Conservation (phyloP, 2,113 vertebrate genomes). For the Campylomormyrus tamandua region DNA sequence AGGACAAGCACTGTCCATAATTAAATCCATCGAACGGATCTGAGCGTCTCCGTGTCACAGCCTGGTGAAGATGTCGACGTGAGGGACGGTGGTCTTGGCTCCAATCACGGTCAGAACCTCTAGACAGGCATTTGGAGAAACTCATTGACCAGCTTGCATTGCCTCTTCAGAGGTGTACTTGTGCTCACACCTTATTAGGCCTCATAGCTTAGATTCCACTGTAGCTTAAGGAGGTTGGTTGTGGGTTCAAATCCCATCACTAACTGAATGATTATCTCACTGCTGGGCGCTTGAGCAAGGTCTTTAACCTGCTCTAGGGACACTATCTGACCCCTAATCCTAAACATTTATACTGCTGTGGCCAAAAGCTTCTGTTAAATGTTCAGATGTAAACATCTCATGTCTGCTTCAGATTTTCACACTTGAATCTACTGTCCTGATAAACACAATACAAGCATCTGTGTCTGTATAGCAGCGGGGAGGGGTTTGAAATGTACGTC, state of each 20-base stretch:
- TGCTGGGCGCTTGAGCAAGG: not conserved
- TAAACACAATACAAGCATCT: not conserved
- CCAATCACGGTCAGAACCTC: not conserved
- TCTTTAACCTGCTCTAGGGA: no score
- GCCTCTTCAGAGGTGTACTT: not conserved
- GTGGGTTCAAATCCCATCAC: not conserved
- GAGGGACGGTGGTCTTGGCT: not conserved
- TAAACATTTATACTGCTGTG: not conserved
- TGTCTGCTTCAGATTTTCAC: not conserved
- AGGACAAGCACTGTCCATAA: slow-evolving; percentile 14
- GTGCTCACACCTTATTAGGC: not conserved
- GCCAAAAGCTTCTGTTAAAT: not conserved
- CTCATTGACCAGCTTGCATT: not conserved
- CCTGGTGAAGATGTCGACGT: not conserved
- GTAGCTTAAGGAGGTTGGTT: not conserved
- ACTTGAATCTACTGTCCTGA: not conserved
- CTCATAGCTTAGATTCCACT: not conserved
- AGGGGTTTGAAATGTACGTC: not conserved
- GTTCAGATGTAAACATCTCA: not conserved
- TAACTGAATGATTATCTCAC: not conserved
- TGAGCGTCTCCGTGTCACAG: not conserved
- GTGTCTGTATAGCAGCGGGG: not conserved
- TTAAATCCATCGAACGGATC: not conserved
- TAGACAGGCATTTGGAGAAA: not conserved
- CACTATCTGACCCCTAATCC: not conserved